phyloP scores from a whole-genome alignment of 2,113 vertebrate genomes.

The Copsychus sechellarum region DNA sequence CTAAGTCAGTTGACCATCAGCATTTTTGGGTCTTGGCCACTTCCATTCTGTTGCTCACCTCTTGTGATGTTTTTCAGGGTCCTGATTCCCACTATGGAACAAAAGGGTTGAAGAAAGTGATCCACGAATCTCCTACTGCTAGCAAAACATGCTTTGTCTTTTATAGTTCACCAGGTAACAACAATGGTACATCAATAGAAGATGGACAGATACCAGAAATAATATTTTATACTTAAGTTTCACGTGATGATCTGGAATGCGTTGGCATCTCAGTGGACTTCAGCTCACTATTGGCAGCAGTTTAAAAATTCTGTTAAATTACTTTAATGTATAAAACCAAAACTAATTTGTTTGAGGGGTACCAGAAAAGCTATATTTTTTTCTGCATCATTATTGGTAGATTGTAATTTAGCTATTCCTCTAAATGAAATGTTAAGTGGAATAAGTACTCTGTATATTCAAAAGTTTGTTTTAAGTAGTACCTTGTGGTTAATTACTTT shows the following conservation, averaged over 20 bases:
- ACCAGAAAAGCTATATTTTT: conserved; percentile 30
- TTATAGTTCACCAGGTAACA: conserved; percentile 92
- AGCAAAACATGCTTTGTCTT: conserved; percentile 93
- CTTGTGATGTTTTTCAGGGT: conserved; percentile 75
- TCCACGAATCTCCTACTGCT: conserved; percentile 83
- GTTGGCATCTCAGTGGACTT: background rate
- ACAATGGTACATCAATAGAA: conserved; percentile 94
- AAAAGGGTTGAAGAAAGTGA: conserved; percentile 91
- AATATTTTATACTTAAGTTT: conserved; percentile 89
- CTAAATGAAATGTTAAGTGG: background rate
- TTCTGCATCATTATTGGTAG: background rate
- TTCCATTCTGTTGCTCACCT: background rate
- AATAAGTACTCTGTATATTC: conserved; percentile 7
- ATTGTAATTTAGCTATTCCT: conserved; percentile 36
- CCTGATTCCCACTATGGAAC: conserved; percentile 95
- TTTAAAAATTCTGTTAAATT: conserved; percentile 40
- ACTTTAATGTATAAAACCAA: conserved; percentile 21
- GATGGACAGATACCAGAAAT: conserved; percentile 96
- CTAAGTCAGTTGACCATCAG: background rate
- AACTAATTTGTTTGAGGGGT: conserved; percentile 43
- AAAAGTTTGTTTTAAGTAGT: conserved; percentile 21
- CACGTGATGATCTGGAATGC: background rate
- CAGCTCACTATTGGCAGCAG: conserved; percentile 5
- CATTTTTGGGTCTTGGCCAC: background rate
- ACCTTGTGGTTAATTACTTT: conserved; percentile 22